A percentile compares a stretch with the other conserved stretches of the same genome.
Conservation (phyloP, 2,797 vertebrate species). For the Malurus splendens region DNA sequence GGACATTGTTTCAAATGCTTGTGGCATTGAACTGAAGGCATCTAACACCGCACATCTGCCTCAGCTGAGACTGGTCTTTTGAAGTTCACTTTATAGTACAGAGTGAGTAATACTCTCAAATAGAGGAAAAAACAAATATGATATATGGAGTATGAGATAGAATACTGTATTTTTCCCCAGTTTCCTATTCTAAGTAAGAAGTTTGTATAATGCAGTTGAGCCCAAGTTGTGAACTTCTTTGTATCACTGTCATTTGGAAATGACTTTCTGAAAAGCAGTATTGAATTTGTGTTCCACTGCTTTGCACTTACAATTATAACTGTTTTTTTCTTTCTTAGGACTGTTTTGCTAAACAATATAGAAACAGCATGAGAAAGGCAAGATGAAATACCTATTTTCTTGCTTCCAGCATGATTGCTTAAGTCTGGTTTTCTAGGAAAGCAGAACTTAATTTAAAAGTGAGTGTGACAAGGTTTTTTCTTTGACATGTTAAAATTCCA, state of each 20-base stretch:
- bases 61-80: background rate
- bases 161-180: background rate
- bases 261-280: rapidly evolving
- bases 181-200: background rate
- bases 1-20: background rate
- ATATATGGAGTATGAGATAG: background rate
- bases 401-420: background rate
- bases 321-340: background rate
- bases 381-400: background rate
- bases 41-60: background rate
- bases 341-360: background rate
- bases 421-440: background rate
- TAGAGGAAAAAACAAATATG: background rate
- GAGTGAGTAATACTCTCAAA: background rate
- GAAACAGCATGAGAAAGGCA: background rate
- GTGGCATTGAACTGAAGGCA: background rate
- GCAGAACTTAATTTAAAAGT: background rate
- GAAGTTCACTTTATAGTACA: background rate
- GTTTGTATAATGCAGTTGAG: background rate
- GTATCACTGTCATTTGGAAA: background rate
- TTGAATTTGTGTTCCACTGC: background rate
- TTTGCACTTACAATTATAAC: background rate
- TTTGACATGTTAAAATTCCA: background rate
- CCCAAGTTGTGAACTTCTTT: background rate
- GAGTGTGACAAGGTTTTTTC: background rate